Percentiles rank a stretch among this genome's conserved stretches.
Conservation (phyloP, 2,888 invertebrate genomes). For the Calameuta pallipes region DNA sequence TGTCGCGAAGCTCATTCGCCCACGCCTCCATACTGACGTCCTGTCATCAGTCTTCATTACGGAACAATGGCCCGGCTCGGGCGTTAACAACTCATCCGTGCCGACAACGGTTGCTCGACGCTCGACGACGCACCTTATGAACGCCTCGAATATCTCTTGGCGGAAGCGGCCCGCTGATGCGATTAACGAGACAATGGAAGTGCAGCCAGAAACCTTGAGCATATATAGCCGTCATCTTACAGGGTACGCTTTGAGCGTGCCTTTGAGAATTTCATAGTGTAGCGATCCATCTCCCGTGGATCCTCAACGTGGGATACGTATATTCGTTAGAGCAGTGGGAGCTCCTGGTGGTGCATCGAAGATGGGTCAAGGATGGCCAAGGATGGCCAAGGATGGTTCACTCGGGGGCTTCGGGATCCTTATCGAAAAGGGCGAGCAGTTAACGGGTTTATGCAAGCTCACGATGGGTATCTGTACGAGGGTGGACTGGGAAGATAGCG, state of each 20-base stretch:
- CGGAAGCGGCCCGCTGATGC: constrained; percentile 32
- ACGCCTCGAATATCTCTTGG: constrained; percentile 31
- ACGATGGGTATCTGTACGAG: background rate
- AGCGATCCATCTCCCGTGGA: background rate
- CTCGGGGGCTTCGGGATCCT: background rate
- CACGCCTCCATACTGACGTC: constrained; percentile 36
- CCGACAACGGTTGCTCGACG: constrained; percentile 32
- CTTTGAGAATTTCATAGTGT: background rate
- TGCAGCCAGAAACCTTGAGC: constrained; percentile 12
- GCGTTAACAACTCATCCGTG: constrained; percentile 53
- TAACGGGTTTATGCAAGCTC: background rate
- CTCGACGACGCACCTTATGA: constrained; percentile 13
- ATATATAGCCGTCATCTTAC: background rate
- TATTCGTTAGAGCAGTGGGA: background rate
- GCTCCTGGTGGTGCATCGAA: background rate
- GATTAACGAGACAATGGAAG: constrained; percentile 52
- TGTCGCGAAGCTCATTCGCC: constrained; percentile 40
- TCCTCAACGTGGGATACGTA: background rate
- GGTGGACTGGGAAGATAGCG: background rate
- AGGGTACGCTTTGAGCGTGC: background rate
- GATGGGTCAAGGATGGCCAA: background rate
- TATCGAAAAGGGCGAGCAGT: background rate
- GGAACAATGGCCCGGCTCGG: constrained; percentile 49
- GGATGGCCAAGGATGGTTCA: background rate
- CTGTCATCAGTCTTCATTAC: constrained; percentile 60